A percentile compares a stretch with the other conserved stretches of the same genome.
Evolutionary conservation across 2,797 vertebrate genomes (phyloP).

Genomic region (Hybognathus amarus): DNA sequence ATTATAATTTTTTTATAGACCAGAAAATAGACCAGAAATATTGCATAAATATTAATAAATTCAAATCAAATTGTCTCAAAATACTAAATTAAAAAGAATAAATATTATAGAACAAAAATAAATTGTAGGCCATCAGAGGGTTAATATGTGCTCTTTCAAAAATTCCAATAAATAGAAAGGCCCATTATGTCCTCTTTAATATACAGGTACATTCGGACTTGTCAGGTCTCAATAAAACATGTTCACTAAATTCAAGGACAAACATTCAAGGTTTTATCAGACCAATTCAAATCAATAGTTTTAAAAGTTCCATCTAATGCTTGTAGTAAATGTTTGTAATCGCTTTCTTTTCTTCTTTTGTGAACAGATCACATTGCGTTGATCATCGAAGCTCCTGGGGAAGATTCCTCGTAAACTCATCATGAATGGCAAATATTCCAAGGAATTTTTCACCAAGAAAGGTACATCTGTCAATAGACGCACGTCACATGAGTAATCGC

Average conservation of each 20-base stretch:
- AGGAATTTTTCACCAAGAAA: slow-evolving; percentile 99
- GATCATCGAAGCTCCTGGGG: slow-evolving; percentile 96
- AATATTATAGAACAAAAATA: no score
- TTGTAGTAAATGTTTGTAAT: background rate
- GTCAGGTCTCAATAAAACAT: background rate
- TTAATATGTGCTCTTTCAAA: background rate
- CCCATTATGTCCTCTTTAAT: background rate
- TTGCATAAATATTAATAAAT: no score
- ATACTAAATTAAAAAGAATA: no score
- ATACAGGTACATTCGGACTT: background rate
- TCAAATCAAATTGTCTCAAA: no score
- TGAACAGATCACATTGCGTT: slow-evolving; percentile 93
- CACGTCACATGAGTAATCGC: background rate
- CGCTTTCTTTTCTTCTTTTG: background rate
- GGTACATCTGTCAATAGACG: slow-evolving; percentile 74
- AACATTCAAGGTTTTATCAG: background rate
- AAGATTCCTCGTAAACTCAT: slow-evolving; percentile 97
- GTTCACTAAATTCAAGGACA: background rate
- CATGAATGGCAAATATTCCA: slow-evolving; percentile 94
- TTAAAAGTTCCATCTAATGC: background rate
- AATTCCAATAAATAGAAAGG: no score
- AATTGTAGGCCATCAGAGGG: no score
- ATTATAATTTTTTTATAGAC: no score
- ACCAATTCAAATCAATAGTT: background rate
- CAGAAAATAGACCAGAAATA: no score